These are phyloP conservation scores for Frankliniella fusca DNA, from an alignment of 2,888 invertebrate genomes.

Conservation along the genomic window DNA sequence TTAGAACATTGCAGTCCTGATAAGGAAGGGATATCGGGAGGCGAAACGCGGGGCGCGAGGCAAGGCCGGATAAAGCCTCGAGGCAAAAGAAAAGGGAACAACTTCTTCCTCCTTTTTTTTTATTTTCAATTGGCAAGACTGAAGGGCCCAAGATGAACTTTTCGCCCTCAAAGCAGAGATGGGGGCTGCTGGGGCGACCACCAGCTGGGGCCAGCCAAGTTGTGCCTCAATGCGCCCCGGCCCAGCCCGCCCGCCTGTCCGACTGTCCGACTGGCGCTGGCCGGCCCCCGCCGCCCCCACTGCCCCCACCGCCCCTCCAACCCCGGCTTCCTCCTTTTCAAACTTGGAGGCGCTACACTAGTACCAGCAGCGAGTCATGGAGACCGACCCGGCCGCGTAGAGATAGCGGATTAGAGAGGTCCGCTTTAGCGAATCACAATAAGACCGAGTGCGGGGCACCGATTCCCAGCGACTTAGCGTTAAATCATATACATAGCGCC, in stretches of 20 bases:
- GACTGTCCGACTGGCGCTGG: neutral
- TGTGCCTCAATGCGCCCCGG: neutral
- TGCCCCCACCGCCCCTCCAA: too few species aligned
- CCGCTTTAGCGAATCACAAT: too few species aligned
- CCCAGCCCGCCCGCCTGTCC: neutral
- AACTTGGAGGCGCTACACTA: neutral
- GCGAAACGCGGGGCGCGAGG: neutral
- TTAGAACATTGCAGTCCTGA: conserved; percentile 9
- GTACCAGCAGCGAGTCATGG: too few species aligned
- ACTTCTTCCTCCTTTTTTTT: neutral
- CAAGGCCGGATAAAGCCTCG: neutral
- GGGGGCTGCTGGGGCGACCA: conserved; percentile 10
- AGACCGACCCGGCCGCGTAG: too few species aligned
- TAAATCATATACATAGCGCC: too few species aligned
- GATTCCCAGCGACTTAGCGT: too few species aligned
- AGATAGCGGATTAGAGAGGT: too few species aligned
- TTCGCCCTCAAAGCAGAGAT: conserved; percentile 25
- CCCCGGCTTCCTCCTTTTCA: neutral
- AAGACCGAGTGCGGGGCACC: too few species aligned
- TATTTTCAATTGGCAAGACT: conserved; percentile 19
- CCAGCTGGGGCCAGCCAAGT: conserved; percentile 20
- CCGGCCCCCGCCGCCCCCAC: neutral
- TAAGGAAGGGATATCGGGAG: conserved; percentile 16
- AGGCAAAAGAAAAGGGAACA: neutral
- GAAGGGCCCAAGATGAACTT: conserved; percentile 22